Evolutionary conservation across 2,113 vertebrate species (phyloP).

Genomic region (Gobio gobio): DNA sequence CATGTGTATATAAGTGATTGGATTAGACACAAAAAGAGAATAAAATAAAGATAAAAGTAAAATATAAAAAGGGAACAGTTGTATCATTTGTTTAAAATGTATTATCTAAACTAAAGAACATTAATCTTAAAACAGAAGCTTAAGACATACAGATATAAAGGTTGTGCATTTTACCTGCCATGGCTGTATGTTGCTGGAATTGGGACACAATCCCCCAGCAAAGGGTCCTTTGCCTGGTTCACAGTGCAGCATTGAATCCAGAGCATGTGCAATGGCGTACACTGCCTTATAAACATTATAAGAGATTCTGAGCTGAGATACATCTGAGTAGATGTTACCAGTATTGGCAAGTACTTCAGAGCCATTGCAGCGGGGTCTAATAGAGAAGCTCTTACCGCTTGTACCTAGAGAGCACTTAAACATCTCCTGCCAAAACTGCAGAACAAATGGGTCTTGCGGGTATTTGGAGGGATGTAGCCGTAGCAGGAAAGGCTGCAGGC

Average conservation of each 20-base stretch:
- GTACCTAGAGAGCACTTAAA: conserved; percentile 74
- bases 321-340: conserved; percentile 76
- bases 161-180: conserved; percentile 71
- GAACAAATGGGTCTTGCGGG: conserved; percentile 70
- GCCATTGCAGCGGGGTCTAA: conserved; percentile 71
- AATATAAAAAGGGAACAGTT: background rate
- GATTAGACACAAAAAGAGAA: background rate
- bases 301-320: conserved; percentile 79
- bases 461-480: conserved; percentile 68
- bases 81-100: background rate
- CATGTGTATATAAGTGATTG: background rate
- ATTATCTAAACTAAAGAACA: background rate
- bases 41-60: background rate
- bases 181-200: conserved; percentile 66
- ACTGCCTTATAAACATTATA: conserved; percentile 82
- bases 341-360: conserved; percentile 70
- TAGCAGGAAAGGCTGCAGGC: conserved; percentile 74
- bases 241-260: conserved; percentile 72
- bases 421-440: conserved; percentile 77
- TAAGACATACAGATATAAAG: background rate
- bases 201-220: conserved; percentile 64
- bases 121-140: background rate
- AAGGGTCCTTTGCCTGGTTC: conserved; percentile 67
- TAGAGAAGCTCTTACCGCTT: conserved; percentile 16
- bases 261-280: conserved; percentile 73